Base-by-base conservation (phyloP, 2,113 vertebrate species). In the Agapornis roseicollis region DNA sequence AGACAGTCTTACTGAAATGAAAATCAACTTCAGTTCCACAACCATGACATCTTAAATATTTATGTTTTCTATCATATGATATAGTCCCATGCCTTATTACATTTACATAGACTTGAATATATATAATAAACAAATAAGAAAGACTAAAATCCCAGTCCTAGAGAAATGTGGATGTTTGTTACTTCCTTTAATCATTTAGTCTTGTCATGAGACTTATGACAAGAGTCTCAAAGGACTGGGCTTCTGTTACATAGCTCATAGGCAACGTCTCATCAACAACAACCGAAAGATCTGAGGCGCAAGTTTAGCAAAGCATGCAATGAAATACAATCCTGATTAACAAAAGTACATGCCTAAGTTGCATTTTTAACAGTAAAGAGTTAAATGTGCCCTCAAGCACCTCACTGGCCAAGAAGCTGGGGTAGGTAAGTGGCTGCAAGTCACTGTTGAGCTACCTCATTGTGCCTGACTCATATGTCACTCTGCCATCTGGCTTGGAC, bases 31-130 rank as follows among this genome's bases (percentile, higher is more conserved):
- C 35, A 93, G 70, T 80, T 95, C 37, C 2, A 77, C 7, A 35
- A 29, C 13, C 17, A 33, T 33, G 31, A 82, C 1, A 66, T 46
- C 35, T 70, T 61, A 90, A 97, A 94, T 91, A 88, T 83, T 91
- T 84, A 64, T 73, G 29, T 1, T 24, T 80, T 84, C 3, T 0
- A 56, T 78, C 55, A 35, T 60, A 55, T 25, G 31, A 23, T 49
- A 68, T 17, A 76, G 11, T 29, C 11, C 19, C 46, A 66, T 52
- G 17, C 20, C 42, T 83, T 69, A 64, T 80, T 58, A 50, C 31
- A 69, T 76, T 68, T 69, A 25, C 28, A 52, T 33, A 85, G 17
- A 31, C 4, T 81, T 74, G 24, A 88, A n/a, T 61, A 79, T 9
- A 42, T 28, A 17, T 37, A 49, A n/a, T 56, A 74, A 58, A 28